Conservation (phyloP, 2,113 vertebrate genomes). For the Uropsilus gracilis region DNA sequence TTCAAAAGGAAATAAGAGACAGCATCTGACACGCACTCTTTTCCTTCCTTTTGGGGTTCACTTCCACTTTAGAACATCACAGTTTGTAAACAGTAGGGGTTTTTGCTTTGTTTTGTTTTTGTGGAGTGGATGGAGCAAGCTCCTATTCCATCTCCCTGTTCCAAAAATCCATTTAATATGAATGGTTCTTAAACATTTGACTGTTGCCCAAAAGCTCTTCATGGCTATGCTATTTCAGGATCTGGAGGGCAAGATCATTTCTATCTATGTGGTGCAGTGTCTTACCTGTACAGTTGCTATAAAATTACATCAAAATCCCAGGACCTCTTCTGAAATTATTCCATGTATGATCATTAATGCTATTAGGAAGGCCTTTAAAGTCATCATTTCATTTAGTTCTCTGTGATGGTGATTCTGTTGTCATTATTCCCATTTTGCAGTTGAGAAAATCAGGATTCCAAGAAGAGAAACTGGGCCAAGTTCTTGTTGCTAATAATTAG, state of each 20-base stretch:
- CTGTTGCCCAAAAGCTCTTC: background rate
- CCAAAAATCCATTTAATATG: no score
- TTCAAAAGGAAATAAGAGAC: constrained; percentile 33
- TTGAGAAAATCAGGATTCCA: background rate
- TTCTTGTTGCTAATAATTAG: background rate
- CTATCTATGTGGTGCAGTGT: background rate
- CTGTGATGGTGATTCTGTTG: background rate
- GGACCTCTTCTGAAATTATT: background rate
- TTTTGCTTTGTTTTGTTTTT: no score
- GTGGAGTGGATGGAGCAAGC: no score
- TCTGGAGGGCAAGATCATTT: background rate
- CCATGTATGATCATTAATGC: background rate
- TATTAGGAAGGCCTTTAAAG: background rate
- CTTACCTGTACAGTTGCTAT: background rate
- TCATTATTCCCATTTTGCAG: background rate
- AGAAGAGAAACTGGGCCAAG: background rate
- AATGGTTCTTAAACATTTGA: background rate
- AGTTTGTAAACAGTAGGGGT: background rate
- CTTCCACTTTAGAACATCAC: background rate
- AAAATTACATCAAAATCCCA: constrained; percentile 31
- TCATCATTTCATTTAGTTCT: constrained; percentile 3
- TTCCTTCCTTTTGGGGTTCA: background rate
- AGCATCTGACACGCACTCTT: background rate
- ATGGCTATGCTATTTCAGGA: background rate
- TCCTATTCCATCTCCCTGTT: no score